These are phyloP conservation scores for Xenopus borealis DNA, from an alignment of 2,113 vertebrate genomes.

Conservation along the genomic window DNA sequence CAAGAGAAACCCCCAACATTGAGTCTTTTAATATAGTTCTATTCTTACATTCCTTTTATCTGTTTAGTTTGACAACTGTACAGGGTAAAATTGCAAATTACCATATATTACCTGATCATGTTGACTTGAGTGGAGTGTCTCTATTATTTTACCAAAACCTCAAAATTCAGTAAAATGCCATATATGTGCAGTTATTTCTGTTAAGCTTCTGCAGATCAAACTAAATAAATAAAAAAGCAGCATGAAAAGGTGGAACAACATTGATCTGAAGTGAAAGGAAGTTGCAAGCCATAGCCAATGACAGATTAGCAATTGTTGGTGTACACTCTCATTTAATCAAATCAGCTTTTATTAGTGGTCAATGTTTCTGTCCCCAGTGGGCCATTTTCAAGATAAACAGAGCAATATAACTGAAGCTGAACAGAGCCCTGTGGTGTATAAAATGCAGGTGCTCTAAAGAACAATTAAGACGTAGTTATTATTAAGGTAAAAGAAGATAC, in stretches of 20 bases:
- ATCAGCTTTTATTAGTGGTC: conserved; percentile 4
- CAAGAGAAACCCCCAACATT: no score
- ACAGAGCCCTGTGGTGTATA: neutral
- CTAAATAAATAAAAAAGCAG: neutral
- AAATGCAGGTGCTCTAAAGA: neutral
- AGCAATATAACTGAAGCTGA: neutral
- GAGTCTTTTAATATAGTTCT: no score
- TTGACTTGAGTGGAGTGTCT: no score
- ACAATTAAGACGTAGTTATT: neutral
- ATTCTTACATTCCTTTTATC: no score
- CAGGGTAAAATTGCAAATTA: no score
- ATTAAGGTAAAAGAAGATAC: neutral
- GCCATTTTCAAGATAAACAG: conserved; percentile 7
- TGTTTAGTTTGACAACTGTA: no score
- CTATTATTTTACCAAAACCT: no score
- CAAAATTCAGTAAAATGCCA: neutral
- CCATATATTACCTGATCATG: no score
- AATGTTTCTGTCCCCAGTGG: conserved; percentile 8
- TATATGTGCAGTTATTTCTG: neutral
- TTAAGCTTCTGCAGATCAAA: neutral
- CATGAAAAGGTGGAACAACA: neutral
- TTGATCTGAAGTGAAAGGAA: neutral
- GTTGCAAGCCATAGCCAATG: neutral
- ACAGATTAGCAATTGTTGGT: neutral
- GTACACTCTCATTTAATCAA: neutral